Evolutionary conservation across 1,140 invertebrate species (phyloP), one percentile per base, ranked within the genome.

Genomic region (Anastrepha obliqua): DNA sequence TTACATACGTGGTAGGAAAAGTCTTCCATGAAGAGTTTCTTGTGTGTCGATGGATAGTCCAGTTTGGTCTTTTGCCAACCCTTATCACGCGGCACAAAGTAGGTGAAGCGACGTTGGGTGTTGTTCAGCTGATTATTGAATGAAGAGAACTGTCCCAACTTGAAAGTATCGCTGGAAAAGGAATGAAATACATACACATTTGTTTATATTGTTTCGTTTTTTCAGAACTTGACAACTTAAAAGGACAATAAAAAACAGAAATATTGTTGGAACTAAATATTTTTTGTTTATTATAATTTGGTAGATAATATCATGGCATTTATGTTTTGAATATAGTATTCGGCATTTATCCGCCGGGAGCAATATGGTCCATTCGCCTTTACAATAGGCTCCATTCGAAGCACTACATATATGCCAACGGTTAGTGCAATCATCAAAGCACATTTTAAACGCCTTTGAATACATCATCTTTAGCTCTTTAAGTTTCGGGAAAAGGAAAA

Each of bases 71-170:
- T 95, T 42, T 95, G 94, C 97, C 97, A 99, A 13, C 98, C 98
- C 89, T 96, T 95, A 90, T 99, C 96, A 15, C 96, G 94, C 1
- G 98, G 98, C 1, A 98, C 98, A 91, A 99, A 98, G 91, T 97
- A 98, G 1, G 98, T 99, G 93, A 96, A 99, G 59, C 96, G 95
- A 88, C 96, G 96, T 86, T 95, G 95, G 47, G 96, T 95, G 88
- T 97, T 95, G 87, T 96, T 96, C 60, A 99, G 93, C 90, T 96
- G 96, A 17, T 95, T 94, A 92, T 98, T 98, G 93, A 98, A 98
- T 87, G 94, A 94, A 62, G 96, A 95, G 87, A 95, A 94, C 87
- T 95, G 94, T 55, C 97, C 97, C 89, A 98, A 93, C 86, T 95
- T 94, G 90, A 95, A 97, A 2, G 97, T 97, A 70, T 96, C 95